Conservation (phyloP, 1,140 invertebrate genomes). For the Bradynema listronoti region DNA sequence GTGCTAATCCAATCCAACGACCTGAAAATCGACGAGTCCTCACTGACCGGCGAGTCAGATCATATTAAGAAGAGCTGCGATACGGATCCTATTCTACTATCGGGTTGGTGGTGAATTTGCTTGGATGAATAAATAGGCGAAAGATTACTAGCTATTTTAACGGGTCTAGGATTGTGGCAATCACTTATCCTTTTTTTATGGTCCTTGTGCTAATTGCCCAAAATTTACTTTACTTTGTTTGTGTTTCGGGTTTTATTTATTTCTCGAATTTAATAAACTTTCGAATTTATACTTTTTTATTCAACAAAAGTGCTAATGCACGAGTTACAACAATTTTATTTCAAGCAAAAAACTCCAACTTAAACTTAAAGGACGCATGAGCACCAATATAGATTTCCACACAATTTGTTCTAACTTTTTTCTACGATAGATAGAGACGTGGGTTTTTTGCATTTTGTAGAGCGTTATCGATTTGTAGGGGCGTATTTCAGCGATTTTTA, state of each 20-base stretch:
- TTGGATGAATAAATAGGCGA: background rate
- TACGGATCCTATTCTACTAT: constrained; percentile 54
- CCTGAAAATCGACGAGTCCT: constrained; percentile 95
- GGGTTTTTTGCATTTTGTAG: too few species aligned
- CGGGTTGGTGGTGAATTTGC: constrained; percentile 59
- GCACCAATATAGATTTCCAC: too few species aligned
- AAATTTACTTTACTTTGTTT: constrained; percentile 16
- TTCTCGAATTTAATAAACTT: too few species aligned
- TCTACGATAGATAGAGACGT: too few species aligned
- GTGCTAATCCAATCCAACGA: constrained; percentile 96
- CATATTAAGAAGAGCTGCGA: constrained; percentile 86
- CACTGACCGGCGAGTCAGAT: constrained; percentile 95
- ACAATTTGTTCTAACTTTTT: too few species aligned
- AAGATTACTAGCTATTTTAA: constrained; percentile 3
- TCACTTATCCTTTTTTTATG: background rate
- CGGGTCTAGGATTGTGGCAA: background rate
- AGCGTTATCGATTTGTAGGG: too few species aligned
- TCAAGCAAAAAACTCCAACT: too few species aligned
- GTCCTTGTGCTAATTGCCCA: background rate
- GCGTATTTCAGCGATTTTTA: too few species aligned
- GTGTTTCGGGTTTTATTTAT: background rate
- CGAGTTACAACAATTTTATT: too few species aligned
- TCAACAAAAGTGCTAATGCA: too few species aligned
- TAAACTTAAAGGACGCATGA: too few species aligned
- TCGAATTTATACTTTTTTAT: too few species aligned